Evolutionary conservation across 2,888 invertebrate genomes (phyloP), one percentile per base, ranked within the genome.

Genomic region (Drosophila testacea): DNA sequence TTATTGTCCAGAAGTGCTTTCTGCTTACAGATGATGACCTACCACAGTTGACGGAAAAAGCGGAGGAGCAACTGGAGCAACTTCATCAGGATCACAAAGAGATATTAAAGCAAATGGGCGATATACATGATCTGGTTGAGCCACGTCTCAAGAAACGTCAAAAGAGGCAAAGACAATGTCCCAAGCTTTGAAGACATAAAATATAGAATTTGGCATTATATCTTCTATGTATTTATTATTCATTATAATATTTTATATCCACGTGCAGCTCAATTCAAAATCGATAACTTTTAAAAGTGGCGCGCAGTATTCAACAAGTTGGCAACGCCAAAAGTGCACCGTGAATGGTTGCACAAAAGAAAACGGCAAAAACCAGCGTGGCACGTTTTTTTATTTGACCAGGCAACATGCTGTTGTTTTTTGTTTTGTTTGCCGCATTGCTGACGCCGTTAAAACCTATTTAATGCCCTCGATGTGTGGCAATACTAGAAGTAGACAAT

Each of bases 341-440:
- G 22, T 22, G 42, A 69, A 75, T 27, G 10, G 0, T 46, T 42
- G 56, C 22, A 54, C 66, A 74, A 69, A 70, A 56, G 63, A 10
- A 34, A 78, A 67, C 41, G 41, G 57, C 62, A 70, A 72, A 77
- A 81, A 81, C 62, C 84, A 81, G 81, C 84, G 87, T 87, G 87
- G 77, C 83, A 87, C 83, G 77, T 85, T 76, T 69, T 62, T 22
- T 22, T 22, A 22, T 22, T 22, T 22, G 22, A 55, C 50, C 48
- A 54, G 79, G 77, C 83, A 85, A 80, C 76, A 78, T 83, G 79
- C 81, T 80, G 68, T 75, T 86, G n/a, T 62, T 36, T 48, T 70
- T 47, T 54, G 42, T 13, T 54, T n/a, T 52, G 7, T 44, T 47
- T 47, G 41, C 77, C 59, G 68, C 46, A 46, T 59, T 13, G 2